Base-by-base conservation (phyloP, 1,140 invertebrate species). In the Drosophila asahinai region DNA sequence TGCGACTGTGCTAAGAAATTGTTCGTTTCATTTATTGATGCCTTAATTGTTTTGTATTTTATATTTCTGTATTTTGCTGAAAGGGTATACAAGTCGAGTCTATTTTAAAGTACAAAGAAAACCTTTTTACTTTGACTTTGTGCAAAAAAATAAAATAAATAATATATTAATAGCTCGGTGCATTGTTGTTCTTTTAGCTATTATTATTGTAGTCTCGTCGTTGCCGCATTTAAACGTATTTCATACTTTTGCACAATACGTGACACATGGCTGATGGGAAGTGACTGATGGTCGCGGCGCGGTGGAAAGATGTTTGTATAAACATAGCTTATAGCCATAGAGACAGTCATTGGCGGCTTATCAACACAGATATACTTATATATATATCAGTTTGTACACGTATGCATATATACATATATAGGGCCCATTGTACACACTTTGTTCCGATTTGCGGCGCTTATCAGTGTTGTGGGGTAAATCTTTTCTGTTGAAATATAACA, bases 31-130 rank as follows among this genome's bases (percentile, higher is more conserved):
- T 77, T 48, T 30, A 48, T 54, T 33, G 45, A 74, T 83, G 83
- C 80, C 84, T 80, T 75, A 87, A 86, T 83, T 86, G 80, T 70
- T 70, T 59, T 76, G 78, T 59, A 81, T 86, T 81, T 48, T 63
- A 58, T 60, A 51, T 72, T 71, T 70, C 52, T 51, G 27, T 51
- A 43, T 72, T 51, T 71, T 60, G 61, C 71, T 54, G 19, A 33
- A 54, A 36, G 17, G 1, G 5, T 17, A 12, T 15, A 19, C 51
- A 5, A 19, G 19, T n/a, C 36, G 17, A 22, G 54, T 22, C 2
- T n/a, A 6, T 22, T 38, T 38, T 22, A 19, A 38, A 15, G 5
- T 55, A 40, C 3, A 57, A 4, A 22, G 19, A n/a, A 57, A 40
- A 9, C 33, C n/a, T 3, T 9, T 22, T 38, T 36, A 36, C 9